A percentile compares a stretch with the other conserved stretches of the same genome.
Evolutionary conservation across 2,888 invertebrate genomes (phyloP).

Genomic region (Peribatodes rhomboidaria): DNA sequence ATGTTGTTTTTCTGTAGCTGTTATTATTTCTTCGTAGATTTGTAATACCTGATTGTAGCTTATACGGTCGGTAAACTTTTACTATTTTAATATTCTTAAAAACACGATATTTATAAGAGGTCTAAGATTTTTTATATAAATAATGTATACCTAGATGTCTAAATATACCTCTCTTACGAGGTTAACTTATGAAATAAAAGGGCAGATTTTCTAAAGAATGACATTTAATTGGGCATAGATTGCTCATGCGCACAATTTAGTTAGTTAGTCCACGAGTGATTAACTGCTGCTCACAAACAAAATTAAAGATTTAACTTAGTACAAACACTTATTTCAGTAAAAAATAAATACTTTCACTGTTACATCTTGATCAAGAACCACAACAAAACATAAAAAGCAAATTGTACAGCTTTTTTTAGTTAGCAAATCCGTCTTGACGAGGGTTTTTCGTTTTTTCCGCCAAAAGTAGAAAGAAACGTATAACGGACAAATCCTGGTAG

Average conservation of each 20-base stretch:
- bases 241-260: too few species aligned
- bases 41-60: neutral
- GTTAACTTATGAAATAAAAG: too few species aligned
- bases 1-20: conserved; percentile 28
- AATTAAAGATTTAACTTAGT: neutral
- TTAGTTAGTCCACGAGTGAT: too few species aligned
- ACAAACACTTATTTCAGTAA: neutral
- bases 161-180: too few species aligned
- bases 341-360: conserved; percentile 51
- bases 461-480: conserved; percentile 76
- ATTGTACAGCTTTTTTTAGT: conserved; percentile 81
- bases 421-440: conserved; percentile 84
- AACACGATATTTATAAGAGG: neutral
- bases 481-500: conserved; percentile 76
- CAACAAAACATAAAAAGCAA: conserved; percentile 79
- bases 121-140: too few species aligned
- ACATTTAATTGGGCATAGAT: too few species aligned
- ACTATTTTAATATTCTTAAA: neutral
- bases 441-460: conserved; percentile 74
- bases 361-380: conserved; percentile 77
- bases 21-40: conserved; percentile 43
- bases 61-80: conserved; percentile 12
- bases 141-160: too few species aligned
- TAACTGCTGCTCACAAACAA: too few species aligned
- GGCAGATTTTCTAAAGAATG: too few species aligned